Evolutionary conservation across 2,888 invertebrate species (phyloP).

Genomic region (Trichogramma evanescens): DNA sequence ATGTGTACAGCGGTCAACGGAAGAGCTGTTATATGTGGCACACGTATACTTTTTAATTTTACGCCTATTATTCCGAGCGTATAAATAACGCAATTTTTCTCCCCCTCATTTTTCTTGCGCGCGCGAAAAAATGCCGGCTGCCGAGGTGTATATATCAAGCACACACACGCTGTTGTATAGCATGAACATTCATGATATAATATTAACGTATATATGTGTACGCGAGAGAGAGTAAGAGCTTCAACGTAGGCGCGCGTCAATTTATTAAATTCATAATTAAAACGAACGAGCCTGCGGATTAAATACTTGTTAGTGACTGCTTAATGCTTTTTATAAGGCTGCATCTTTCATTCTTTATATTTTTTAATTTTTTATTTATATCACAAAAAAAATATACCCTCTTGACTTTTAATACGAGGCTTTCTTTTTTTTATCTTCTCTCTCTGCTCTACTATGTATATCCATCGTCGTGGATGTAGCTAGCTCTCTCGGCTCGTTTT

Average conservation of each 20-base stretch:
- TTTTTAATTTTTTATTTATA: neutral
- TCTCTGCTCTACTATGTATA: neutral
- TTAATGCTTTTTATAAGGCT: neutral
- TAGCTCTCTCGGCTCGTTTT: neutral
- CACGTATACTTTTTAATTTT: constrained; percentile 16
- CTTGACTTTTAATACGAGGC: neutral
- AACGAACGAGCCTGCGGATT: constrained; percentile 11
- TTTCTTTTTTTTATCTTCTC: constrained; percentile 1
- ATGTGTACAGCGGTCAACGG: too few species aligned
- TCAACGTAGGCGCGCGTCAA: neutral
- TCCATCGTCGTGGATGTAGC: too few species aligned
- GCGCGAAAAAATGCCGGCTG: too few species aligned
- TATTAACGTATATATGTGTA: too few species aligned
- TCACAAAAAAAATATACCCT: too few species aligned
- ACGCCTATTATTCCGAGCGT: constrained; percentile 17
- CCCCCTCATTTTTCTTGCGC: too few species aligned
- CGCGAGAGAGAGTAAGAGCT: neutral
- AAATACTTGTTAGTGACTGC: constrained; percentile 8
- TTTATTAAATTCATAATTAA: constrained; percentile 16
- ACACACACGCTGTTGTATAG: too few species aligned
- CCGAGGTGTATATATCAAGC: too few species aligned
- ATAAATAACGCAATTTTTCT: neutral
- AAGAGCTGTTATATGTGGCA: too few species aligned
- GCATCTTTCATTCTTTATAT: neutral
- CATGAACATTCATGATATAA: too few species aligned